Evolutionary conservation across 2,797 vertebrate species (phyloP).

Genomic region (Sebastes kiyomatsui): DNA sequence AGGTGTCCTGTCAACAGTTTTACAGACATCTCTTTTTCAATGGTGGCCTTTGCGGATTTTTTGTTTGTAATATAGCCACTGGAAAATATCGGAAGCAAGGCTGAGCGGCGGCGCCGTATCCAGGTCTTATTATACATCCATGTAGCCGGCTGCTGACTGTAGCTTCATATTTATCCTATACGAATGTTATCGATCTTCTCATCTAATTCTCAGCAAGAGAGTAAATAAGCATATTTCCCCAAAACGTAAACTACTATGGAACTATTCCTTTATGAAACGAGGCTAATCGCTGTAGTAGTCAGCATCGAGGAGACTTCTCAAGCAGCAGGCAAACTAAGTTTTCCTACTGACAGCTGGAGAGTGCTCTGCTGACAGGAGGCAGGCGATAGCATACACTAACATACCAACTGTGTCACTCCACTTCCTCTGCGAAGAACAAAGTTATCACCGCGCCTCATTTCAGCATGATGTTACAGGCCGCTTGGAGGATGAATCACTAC

Average conservation of each 20-base stretch:
- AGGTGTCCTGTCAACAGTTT: no score
- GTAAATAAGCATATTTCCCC: background rate
- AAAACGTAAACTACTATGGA: background rate
- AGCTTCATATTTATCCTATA: background rate
- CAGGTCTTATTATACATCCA: no score
- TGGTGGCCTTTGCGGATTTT: no score
- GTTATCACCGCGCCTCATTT: constrained; percentile 44
- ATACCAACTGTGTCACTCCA: constrained; percentile 52
- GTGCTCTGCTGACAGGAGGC: constrained; percentile 52
- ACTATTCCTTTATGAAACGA: background rate
- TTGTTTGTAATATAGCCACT: no score
- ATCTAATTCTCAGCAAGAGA: background rate
- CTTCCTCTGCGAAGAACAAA: constrained; percentile 59
- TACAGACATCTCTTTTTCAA: no score
- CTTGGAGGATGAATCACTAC: constrained; percentile 22
- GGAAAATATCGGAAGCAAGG: no score
- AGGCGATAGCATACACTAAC: constrained; percentile 39
- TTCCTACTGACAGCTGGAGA: constrained; percentile 56
- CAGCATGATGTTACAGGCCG: constrained; percentile 32
- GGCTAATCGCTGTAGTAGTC: background rate
- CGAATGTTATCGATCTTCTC: background rate
- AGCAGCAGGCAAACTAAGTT: constrained; percentile 29
- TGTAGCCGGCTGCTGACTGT: no score
- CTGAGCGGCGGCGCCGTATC: no score
- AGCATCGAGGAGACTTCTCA: constrained; percentile 1